Base-by-base conservation (phyloP, 2,888 invertebrate species). In the Druceiella hillmani region DNA sequence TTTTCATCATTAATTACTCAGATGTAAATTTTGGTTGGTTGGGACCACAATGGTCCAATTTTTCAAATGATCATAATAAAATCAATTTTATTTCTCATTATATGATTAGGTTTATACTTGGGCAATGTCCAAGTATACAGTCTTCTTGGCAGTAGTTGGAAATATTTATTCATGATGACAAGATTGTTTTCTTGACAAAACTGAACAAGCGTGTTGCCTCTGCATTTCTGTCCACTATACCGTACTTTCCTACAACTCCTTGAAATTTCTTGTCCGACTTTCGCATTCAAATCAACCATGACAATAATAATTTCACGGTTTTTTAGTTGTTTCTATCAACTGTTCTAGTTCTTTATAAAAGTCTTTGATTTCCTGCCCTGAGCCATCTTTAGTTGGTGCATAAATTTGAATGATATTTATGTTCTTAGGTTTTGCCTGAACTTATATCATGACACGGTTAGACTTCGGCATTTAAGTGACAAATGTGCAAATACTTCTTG, bases 161-260 rank as follows among this genome's bases (percentile, higher is more conserved):
- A 13, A 11, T 13, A 42, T 13, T 25, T 40, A 17, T 14, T 41
- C 3, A 7, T 25, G 13, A 31, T 43, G 28, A 15, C 12, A 14
- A 44, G 15, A 17, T 35, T n/a, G 7, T 5, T 43, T 36, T 37
- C 13, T 15, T 16, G 11, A 27, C 26, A 17, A 17, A 41, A 38
- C 11, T 14, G 17, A 15, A 32, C 22, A 20, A 20, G n/a, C 22
- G 12, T 33, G 27, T 29, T 33, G 33, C 17, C 15, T 24, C 25
- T n/a, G n/a, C n/a, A 9, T 36, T 30, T 25, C 17, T 31, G n/a
- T 15, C 16, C 16, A n/a, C 32, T n/a, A 15, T n/a, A 5, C 15
- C 32, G 6, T 14, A n/a, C 17, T 17, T 20, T 20, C 22, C 22
- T 7, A n/a, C 22, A n/a, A 20, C 22, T 20, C 22, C 6, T 20